Percentiles rank a stretch among this genome's conserved stretches.
Evolutionary conservation across 1,140 invertebrate species (phyloP).

Genomic region (Eriosoma lanigerum): DNA sequence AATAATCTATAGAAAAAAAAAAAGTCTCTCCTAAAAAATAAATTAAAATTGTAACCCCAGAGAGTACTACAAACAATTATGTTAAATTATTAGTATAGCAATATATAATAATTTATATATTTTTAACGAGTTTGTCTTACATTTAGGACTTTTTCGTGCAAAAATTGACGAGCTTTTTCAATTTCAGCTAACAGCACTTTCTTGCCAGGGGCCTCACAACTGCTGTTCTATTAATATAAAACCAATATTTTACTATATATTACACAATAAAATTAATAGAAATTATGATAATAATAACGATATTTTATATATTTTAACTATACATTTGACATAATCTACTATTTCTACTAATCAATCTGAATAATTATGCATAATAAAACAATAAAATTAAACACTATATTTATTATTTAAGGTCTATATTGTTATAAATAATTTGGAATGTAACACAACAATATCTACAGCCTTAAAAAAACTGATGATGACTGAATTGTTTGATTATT

Average conservation of each 20-base stretch:
- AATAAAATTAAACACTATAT: background rate
- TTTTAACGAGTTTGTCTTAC: constrained; percentile 41
- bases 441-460: background rate
- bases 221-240: constrained; percentile 41
- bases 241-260: constrained; percentile 35
- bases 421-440: background rate
- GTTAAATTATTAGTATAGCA: background rate
- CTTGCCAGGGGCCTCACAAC: constrained; percentile 22
- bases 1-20: background rate
- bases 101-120: constrained; percentile 13
- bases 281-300: background rate
- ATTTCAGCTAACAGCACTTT: constrained; percentile 42
- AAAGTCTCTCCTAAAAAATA: constrained; percentile 4
- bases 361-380: background rate
- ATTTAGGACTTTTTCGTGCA: constrained; percentile 37
- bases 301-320: background rate
- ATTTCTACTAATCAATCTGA: background rate
- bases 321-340: background rate
- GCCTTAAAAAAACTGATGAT: background rate
- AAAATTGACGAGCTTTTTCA: constrained; percentile 46
- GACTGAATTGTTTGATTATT: background rate
- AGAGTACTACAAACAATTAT: background rate
- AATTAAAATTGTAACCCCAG: background rate
- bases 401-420: background rate
- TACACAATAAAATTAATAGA: constrained; percentile 8